phyloP scores from a whole-genome alignment of 2,113 vertebrate species.

The Carassius gibelio region DNA sequence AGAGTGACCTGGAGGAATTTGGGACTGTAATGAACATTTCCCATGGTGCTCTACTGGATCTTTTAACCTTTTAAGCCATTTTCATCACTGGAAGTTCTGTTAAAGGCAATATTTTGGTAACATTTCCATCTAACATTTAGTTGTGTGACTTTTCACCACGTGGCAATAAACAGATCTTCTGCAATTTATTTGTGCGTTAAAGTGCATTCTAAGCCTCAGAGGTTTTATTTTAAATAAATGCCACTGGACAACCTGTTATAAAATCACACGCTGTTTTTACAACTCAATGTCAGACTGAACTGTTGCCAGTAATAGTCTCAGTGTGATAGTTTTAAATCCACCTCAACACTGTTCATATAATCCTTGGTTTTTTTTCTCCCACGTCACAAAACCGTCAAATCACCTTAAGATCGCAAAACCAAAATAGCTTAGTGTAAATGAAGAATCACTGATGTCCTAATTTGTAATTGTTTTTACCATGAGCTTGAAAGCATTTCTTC shows the following conservation, averaged over 20 bases:
- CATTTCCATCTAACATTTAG: constrained; percentile 31
- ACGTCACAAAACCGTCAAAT: neutral
- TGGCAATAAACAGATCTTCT: neutral
- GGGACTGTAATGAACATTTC: constrained; percentile 40
- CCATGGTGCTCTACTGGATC: constrained; percentile 2
- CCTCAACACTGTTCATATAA: neutral
- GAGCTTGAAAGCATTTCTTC: constrained; percentile 72
- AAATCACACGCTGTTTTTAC: constrained; percentile 30
- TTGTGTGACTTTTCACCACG: neutral
- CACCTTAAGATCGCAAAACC: constrained; percentile 35
- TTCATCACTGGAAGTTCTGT: neutral
- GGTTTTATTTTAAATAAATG: neutral
- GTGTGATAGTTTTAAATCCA: neutral
- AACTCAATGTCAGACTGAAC: constrained; percentile 6
- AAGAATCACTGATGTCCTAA: constrained; percentile 68
- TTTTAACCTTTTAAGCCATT: constrained; percentile 13
- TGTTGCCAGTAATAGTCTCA: neutral
- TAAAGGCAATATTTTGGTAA: constrained; percentile 28
- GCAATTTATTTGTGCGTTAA: constrained; percentile 2
- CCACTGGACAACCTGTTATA: neutral
- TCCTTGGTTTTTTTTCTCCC: neutral
- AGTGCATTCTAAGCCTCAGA: constrained; percentile 6
- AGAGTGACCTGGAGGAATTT: constrained; percentile 20
- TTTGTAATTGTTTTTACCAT: constrained; percentile 72
- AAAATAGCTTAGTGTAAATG: constrained; percentile 63